A percentile compares a stretch with the other conserved stretches of the same genome.
Conservation (phyloP, 2,888 invertebrate genomes). For the Thecophora atra region DNA sequence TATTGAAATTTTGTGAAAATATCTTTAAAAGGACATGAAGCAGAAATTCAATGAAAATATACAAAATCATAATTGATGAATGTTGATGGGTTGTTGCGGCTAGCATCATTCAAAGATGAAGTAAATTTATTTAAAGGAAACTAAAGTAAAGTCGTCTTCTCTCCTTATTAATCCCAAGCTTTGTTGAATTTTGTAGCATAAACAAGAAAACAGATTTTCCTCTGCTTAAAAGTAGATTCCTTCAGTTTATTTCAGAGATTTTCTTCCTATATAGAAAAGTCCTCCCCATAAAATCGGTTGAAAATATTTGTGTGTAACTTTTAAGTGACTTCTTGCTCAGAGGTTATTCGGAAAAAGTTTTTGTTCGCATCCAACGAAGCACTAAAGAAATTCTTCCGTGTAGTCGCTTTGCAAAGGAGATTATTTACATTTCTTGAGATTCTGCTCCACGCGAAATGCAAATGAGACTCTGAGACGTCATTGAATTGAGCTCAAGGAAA, state of each 20-base stretch:
- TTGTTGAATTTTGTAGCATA: too few species aligned
- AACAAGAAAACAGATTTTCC: background rate
- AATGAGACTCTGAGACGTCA: slow-evolving; percentile 14
- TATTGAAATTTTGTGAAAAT: too few species aligned
- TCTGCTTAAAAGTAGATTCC: background rate
- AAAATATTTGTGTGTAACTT: background rate
- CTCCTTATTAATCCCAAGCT: too few species aligned
- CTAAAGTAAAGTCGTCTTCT: too few species aligned
- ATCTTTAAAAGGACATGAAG: too few species aligned
- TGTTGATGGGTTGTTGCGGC: too few species aligned
- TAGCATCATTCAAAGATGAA: too few species aligned
- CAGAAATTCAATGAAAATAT: too few species aligned
- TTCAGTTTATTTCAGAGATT: slow-evolving; percentile 1
- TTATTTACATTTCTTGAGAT: background rate
- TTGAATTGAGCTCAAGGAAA: slow-evolving; percentile 21
- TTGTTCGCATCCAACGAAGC: slow-evolving; percentile 13
- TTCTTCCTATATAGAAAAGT: background rate
- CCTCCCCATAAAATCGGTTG: background rate
- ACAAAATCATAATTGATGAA: too few species aligned
- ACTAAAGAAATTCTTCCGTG: background rate
- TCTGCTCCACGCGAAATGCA: background rate
- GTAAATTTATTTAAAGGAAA: too few species aligned
- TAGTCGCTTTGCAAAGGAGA: background rate
- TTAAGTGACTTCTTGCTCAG: too few species aligned
- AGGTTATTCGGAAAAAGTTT: background rate